Evolutionary conservation across 2,888 invertebrate species (phyloP).

Genomic region (Agrotis puta): DNA sequence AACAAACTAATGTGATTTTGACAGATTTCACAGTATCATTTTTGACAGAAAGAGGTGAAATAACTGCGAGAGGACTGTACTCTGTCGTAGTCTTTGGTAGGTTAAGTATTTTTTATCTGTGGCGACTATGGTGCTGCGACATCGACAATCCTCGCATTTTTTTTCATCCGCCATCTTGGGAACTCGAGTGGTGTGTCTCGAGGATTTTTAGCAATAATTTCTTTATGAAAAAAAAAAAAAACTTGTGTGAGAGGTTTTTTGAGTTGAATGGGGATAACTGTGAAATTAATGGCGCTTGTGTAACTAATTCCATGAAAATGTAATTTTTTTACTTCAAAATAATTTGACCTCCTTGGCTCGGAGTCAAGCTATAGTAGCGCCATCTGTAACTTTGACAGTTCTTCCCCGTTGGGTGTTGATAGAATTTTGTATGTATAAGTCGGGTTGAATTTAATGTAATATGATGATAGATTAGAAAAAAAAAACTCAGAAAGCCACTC

Average conservation of each 20-base stretch:
- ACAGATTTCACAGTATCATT: too few species aligned
- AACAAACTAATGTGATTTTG: too few species aligned
- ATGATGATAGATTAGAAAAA: too few species aligned
- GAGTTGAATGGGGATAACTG: conserved; percentile 30
- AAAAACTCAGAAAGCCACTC: conserved; percentile 34
- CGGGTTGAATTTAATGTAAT: conserved; percentile 48
- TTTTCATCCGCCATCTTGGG: conserved; percentile 48
- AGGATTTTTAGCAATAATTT: conserved; percentile 45
- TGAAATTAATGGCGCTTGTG: not conserved
- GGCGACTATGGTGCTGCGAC: conserved; percentile 68
- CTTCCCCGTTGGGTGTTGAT: conserved; percentile 27
- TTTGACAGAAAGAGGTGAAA: not conserved
- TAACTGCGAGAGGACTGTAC: conserved; percentile 10
- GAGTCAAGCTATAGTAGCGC: not conserved
- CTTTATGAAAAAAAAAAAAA: conserved; percentile 11
- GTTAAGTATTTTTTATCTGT: conserved; percentile 68
- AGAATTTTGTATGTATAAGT: conserved; percentile 55
- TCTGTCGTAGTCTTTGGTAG: conserved; percentile 65
- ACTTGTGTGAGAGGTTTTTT: conserved; percentile 36
- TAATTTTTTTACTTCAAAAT: conserved; percentile 2
- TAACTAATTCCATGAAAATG: not conserved
- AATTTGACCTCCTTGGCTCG: not conserved
- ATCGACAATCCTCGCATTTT: conserved; percentile 68
- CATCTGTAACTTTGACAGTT: not conserved
- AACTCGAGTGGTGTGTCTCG: conserved; percentile 50